phyloP scores from a whole-genome alignment of 2,113 vertebrate genomes.

The Crocuta crocuta region DNA sequence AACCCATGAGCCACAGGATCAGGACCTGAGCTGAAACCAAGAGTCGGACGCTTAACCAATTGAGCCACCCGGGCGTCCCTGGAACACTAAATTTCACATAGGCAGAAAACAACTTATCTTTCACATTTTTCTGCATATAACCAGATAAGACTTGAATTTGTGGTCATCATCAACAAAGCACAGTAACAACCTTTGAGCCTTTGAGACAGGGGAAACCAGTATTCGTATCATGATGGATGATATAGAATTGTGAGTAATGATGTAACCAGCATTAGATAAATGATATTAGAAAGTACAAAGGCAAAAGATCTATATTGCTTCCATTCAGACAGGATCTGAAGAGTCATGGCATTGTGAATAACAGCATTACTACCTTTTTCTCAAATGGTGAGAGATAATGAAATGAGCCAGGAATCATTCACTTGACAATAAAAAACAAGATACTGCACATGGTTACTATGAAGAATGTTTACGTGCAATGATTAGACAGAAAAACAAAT shows the following conservation, averaged over 20 bases:
- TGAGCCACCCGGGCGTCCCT: no score
- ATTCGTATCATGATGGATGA: not conserved
- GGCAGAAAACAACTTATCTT: not conserved
- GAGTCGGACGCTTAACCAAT: no score
- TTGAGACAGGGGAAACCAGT: not conserved
- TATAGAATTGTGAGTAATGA: not conserved
- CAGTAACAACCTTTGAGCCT: not conserved
- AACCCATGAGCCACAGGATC: no score
- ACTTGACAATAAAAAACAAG: conserved; percentile 18
- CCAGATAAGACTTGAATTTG: not conserved
- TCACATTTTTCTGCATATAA: not conserved
- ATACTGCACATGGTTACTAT: not conserved
- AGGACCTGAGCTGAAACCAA: no score
- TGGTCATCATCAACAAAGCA: not conserved
- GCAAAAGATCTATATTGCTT: not conserved
- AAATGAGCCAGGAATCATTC: not conserved
- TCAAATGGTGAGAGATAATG: not conserved
- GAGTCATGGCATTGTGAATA: not conserved
- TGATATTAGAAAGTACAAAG: not conserved
- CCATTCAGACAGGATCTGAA: conserved; percentile 13
- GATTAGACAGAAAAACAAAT: not conserved
- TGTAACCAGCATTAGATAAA: conserved; percentile 44
- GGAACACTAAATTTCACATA: not conserved
- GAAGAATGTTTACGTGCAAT: not conserved
- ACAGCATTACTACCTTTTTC: not conserved